Base-by-base conservation (phyloP, 2,797 vertebrate genomes). In the Delichon dasypus region DNA sequence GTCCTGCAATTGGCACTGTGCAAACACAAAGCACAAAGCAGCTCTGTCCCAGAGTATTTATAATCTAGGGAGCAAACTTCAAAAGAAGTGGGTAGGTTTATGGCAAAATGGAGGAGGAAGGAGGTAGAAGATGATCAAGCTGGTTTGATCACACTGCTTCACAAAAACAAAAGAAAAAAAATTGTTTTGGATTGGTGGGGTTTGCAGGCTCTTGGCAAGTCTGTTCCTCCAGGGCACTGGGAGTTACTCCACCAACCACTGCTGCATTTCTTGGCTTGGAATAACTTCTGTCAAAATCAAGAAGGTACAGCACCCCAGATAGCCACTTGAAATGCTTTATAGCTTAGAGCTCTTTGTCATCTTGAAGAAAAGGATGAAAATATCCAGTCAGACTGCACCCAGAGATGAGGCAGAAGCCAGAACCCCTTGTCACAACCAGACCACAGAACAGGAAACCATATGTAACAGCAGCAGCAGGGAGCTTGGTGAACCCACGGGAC, bases 381-480 rank as follows among this genome's bases (percentile, higher is more conserved):
- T 42, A 2, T 32, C 58, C 36, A 38, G 44, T 58, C 50, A 84
- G 66, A 40, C 20, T 5, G 0, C 30, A 62, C 36, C 32, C 66
- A 74, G 54, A 67, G 68, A 64, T 29, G 36, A 88, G 61, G 73
- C 0, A 2, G 45, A 58, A 86, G 47, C 51, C 36, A 84, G 64
- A 86, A 70, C 5, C 1, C 0, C 60, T 65, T 5, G 3, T 36
- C 3, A 1, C 16, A 65, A 44, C 1, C 0, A 2, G 20, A 51
- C 48, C 3, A 1, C n/a, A 1, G 4, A 36, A 29, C 6, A 47
- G 45, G 45, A 80, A 91, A 82, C 5, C 1, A 0, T 1, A 0
- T 64, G 17, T 1, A 2, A 22, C 1, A 12, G 62, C 1, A 2
- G 66, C 8, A 73, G 15, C 16, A 0, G 0, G 2, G 17, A 29